Evolutionary conservation across 2,797 vertebrate genomes (phyloP).

Genomic region (Aythya fuligula): DNA sequence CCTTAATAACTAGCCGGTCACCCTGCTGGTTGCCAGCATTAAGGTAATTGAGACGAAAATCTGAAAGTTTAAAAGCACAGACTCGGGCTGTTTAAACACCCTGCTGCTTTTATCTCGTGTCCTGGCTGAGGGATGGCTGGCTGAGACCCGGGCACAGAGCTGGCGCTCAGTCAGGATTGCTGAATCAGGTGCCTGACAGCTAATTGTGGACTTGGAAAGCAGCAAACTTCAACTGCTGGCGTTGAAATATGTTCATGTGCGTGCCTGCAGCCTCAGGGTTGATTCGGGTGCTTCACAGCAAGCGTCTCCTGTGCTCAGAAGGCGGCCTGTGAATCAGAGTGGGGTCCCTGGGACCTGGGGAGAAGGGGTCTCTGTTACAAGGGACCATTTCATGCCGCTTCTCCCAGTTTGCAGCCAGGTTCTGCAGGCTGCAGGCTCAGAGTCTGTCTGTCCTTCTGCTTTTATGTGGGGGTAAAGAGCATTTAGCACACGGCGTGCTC

Average conservation of each 20-base stretch:
- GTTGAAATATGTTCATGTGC: neutral
- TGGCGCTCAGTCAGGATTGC: neutral
- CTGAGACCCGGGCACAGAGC: neutral
- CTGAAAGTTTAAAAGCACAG: neutral
- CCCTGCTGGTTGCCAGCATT: neutral
- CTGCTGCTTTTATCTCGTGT: neutral
- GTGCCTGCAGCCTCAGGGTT: neutral
- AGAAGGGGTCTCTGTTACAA: fast-evolving
- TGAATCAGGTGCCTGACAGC: conserved; percentile 34
- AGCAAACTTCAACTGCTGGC: neutral
- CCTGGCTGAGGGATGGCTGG: neutral
- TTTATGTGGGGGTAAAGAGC: neutral
- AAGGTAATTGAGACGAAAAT: neutral
- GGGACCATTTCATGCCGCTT: neutral
- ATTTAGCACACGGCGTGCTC: neutral
- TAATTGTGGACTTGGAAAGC: conserved; percentile 52
- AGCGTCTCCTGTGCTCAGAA: neutral
- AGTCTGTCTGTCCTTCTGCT: neutral
- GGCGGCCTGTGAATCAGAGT: neutral
- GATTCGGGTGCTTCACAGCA: neutral
- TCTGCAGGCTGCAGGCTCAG: neutral
- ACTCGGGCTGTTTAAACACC: neutral
- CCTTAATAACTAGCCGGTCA: neutral
- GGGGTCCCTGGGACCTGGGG: neutral
- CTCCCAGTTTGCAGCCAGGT: neutral